Conservation (phyloP, 2,113 vertebrate species). For the Dasyurus viverrinus region DNA sequence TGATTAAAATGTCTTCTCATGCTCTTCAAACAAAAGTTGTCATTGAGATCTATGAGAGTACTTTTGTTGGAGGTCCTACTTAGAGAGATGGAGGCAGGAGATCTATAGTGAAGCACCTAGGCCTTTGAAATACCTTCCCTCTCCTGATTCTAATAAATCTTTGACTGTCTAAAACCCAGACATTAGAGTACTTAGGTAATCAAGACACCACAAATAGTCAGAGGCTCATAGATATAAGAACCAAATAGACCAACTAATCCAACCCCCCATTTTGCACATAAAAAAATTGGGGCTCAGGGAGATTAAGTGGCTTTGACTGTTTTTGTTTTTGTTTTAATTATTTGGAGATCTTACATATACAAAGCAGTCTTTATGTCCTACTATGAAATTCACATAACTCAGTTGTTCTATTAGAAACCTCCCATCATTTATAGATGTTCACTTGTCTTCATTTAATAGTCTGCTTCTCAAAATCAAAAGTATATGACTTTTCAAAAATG, state of each 20-base stretch:
- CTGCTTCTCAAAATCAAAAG: background rate
- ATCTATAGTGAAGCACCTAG: slow-evolving; percentile 53
- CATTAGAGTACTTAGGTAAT: slow-evolving; percentile 55
- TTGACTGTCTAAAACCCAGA: slow-evolving; percentile 25
- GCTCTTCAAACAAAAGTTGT: slow-evolving; percentile 79
- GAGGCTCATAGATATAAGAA: background rate
- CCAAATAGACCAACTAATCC: background rate
- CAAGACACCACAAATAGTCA: slow-evolving; percentile 34
- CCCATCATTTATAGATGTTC: background rate
- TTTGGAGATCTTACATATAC: background rate
- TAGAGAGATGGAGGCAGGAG: slow-evolving; percentile 69
- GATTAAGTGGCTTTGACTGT: background rate
- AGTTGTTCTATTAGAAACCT: background rate
- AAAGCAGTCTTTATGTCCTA: background rate
- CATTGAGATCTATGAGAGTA: slow-evolving; percentile 72
- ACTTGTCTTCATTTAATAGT: background rate
- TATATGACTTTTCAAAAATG: no score
- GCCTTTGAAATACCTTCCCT: slow-evolving; percentile 56
- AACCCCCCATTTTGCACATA: background rate
- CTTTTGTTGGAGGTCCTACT: slow-evolving; percentile 68
- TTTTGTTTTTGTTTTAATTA: background rate
- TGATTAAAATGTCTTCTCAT: slow-evolving; percentile 79
- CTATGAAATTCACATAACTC: background rate
- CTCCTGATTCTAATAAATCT: slow-evolving; percentile 73
- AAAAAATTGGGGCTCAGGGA: background rate